A percentile compares a stretch with the other conserved stretches of the same genome.
Conservation (phyloP, 2,797 vertebrate genomes). For the Tokudaia tokunoshimensis region DNA sequence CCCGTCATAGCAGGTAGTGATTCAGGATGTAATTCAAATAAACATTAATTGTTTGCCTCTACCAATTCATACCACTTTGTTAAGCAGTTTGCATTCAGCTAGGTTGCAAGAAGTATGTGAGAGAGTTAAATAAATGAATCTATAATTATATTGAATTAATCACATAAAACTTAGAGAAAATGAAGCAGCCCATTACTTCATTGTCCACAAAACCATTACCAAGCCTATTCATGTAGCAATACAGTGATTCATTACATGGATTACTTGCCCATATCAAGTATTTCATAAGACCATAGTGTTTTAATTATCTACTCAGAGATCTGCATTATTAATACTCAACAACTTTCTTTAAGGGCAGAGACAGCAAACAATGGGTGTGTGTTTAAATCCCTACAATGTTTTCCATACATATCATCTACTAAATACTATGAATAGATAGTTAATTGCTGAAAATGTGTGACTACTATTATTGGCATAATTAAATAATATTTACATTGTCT, state of each 20-base stretch:
- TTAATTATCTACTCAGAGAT: background rate
- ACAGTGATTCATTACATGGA: background rate
- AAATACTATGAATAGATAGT: slow-evolving; percentile 17
- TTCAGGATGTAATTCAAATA: background rate
- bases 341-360: background rate
- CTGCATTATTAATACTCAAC: background rate
- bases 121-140: background rate
- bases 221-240: background rate
- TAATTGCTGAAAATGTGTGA: slow-evolving; percentile 51
- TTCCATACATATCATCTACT: background rate
- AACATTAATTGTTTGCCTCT: too few species aligned
- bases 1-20: background rate
- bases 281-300: background rate
- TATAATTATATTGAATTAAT: background rate
- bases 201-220: background rate
- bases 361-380: background rate
- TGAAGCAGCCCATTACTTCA: background rate
- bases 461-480: background rate
- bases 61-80: background rate
- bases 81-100: background rate
- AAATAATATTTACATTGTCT: slow-evolving; percentile 18
- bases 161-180: background rate
- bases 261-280: background rate
- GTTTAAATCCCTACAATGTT: background rate
- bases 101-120: background rate